Conservation (phyloP, 2,113 vertebrate species). For the Miniopterus natalensis region DNA sequence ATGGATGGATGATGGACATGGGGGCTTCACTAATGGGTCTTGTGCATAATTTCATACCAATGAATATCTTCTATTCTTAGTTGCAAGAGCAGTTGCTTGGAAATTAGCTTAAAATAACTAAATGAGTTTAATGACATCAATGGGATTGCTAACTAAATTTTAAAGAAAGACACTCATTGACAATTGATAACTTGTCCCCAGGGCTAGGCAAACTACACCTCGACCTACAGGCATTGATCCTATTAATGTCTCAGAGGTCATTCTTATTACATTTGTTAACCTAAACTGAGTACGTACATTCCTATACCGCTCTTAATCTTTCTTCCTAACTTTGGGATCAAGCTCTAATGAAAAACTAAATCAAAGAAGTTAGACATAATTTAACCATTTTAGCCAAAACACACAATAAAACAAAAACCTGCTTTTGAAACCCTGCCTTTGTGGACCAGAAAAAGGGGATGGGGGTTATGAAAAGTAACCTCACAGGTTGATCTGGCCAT, state of each 20-base stretch:
- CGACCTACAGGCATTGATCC: not conserved
- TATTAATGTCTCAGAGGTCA: not conserved
- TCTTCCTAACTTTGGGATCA: not conserved
- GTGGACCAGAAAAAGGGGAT: not conserved
- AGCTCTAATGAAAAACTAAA: constrained; percentile 1
- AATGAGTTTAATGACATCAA: not conserved
- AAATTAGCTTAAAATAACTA: not conserved
- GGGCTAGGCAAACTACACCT: not conserved
- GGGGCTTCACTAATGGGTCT: not conserved
- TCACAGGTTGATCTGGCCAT: not conserved
- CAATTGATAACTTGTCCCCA: not conserved
- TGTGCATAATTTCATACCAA: not conserved
- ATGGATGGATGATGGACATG: not conserved
- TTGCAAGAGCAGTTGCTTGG: not conserved
- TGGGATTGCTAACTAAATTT: not conserved
- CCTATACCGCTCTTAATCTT: not conserved
- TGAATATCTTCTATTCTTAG: not conserved
- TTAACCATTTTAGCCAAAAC: constrained; percentile 21
- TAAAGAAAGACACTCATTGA: not conserved
- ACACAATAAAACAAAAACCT: not conserved
- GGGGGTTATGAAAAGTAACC: not conserved
- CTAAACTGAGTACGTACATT: not conserved
- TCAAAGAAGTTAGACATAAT: not conserved
- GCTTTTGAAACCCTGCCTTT: not conserved
- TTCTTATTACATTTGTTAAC: constrained; percentile 9